These are phyloP conservation scores for Takifugu ocellatus DNA, from an alignment of 2,797 vertebrate species.

Conservation along the genomic window DNA sequence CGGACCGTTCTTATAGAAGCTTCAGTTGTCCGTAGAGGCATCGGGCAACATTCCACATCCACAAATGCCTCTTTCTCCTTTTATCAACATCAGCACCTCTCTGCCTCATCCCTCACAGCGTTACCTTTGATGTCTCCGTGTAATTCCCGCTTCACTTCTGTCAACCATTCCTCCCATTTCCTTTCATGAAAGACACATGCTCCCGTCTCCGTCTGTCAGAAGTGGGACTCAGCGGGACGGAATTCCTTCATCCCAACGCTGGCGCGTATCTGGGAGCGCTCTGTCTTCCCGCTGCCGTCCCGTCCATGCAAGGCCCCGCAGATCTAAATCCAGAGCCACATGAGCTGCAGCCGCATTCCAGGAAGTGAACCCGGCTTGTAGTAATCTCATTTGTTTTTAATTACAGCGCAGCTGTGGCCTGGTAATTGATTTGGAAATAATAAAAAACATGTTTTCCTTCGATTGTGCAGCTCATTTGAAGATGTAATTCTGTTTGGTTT, in stretches of 20 bases:
- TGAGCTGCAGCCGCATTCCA: constrained; percentile 31
- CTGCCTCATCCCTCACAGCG: constrained; percentile 1
- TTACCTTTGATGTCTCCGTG: constrained; percentile 9
- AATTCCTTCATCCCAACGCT: constrained; percentile 6
- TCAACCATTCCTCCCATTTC: background rate
- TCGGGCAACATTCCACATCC: constrained; percentile 35
- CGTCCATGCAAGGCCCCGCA: constrained; percentile 1
- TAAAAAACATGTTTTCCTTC: constrained; percentile 35
- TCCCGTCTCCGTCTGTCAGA: constrained; percentile 7
- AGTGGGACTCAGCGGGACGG: background rate
- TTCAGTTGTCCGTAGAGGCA: constrained; percentile 12
- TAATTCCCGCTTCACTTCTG: background rate
- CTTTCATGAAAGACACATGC: constrained; percentile 10
- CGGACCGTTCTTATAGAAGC: constrained; percentile 32
- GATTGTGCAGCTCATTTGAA: constrained; percentile 2
- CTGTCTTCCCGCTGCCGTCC: background rate
- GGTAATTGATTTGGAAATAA: constrained; percentile 52
- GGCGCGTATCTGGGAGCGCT: background rate
- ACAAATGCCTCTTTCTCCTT: constrained; percentile 28
- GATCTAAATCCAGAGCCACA: constrained; percentile 16
- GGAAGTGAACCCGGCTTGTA: constrained; percentile 35
- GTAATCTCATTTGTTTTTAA: constrained; percentile 60
- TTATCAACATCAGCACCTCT: constrained; percentile 14
- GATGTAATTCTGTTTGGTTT: background rate
- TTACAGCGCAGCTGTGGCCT: constrained; percentile 39